phyloP scores from a whole-genome alignment of 2,113 vertebrate genomes.

The Neodon shergylaensis region DNA sequence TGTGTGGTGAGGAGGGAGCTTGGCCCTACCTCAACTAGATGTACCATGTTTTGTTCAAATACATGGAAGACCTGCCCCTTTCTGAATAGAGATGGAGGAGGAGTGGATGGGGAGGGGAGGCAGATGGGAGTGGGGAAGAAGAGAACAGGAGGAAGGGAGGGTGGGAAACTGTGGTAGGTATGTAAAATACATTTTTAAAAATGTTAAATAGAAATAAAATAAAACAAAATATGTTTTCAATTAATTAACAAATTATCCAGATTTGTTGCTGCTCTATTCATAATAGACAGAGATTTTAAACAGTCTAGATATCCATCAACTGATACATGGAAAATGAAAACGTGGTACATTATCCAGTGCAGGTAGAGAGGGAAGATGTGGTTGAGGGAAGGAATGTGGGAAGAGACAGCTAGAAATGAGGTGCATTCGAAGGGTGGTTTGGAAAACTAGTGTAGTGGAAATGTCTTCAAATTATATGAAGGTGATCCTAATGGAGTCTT shows the following conservation, averaged over 20 bases:
- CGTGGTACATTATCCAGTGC: neutral
- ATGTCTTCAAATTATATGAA: neutral
- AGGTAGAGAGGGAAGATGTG: neutral
- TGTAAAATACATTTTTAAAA: no score
- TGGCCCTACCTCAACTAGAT: no score
- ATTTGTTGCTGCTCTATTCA: neutral
- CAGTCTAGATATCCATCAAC: neutral
- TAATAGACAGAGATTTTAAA: neutral
- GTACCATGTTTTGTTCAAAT: no score
- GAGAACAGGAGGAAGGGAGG: no score
- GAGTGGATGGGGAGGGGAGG: no score
- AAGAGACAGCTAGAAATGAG: neutral
- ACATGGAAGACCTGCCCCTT: no score
- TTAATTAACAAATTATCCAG: neutral
- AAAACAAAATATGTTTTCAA: no score
- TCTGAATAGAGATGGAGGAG: no score
- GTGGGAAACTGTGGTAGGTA: no score
- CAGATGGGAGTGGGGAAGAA: no score
- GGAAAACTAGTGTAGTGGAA: neutral
- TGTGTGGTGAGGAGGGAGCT: no score
- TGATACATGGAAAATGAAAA: neutral
- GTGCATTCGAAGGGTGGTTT: neutral
- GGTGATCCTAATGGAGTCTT: neutral
- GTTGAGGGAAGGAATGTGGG: neutral
- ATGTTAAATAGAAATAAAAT: no score